phyloP scores from a whole-genome alignment of 1,140 invertebrate species.

The Drosophila lacertosa region DNA sequence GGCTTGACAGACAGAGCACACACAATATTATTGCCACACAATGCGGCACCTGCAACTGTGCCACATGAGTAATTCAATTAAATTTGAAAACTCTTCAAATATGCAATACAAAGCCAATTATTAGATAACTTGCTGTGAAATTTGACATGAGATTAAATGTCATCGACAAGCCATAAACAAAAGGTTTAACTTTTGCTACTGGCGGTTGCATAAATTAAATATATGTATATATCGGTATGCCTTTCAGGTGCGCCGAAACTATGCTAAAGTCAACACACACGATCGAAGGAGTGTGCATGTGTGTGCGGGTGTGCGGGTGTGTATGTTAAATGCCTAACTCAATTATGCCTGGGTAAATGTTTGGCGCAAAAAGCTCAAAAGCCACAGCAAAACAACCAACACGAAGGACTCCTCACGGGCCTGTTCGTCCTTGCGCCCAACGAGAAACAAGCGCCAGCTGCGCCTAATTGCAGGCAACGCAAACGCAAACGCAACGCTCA shows the following conservation, averaged over 20 bases:
- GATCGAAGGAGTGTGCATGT: conserved; percentile 2
- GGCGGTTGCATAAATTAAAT: conserved; percentile 2
- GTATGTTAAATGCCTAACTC: conserved; percentile 69
- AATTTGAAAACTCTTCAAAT: conserved; percentile 30
- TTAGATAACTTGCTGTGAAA: conserved; percentile 48
- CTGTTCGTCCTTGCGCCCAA: conserved; percentile 2
- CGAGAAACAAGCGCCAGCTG: conserved; percentile 55
- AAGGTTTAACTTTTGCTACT: conserved; percentile 49
- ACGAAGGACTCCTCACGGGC: conserved; percentile 15
- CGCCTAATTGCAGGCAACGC: conserved; percentile 74
- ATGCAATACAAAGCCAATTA: conserved; percentile 64
- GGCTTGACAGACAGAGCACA: conserved; percentile 24
- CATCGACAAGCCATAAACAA: conserved; percentile 56
- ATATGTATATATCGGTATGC: conserved; percentile 14
- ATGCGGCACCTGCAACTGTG: conserved; percentile 4
- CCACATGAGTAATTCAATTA: conserved; percentile 61
- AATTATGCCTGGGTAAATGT: conserved; percentile 74
- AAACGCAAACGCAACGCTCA: conserved; percentile 41
- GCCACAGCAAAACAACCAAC: conserved; percentile 57
- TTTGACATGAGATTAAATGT: conserved; percentile 68
- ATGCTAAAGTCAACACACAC: conserved; percentile 59
- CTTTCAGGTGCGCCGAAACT: conserved; percentile 43
- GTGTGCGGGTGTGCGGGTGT: conserved; percentile 16
- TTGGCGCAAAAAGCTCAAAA: conserved; percentile 78
- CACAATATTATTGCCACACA: conserved; percentile 48